These are phyloP conservation scores for Caenorhabditis macrosperma DNA, from an alignment of 2,888 invertebrate species.

Conservation along the genomic window DNA sequence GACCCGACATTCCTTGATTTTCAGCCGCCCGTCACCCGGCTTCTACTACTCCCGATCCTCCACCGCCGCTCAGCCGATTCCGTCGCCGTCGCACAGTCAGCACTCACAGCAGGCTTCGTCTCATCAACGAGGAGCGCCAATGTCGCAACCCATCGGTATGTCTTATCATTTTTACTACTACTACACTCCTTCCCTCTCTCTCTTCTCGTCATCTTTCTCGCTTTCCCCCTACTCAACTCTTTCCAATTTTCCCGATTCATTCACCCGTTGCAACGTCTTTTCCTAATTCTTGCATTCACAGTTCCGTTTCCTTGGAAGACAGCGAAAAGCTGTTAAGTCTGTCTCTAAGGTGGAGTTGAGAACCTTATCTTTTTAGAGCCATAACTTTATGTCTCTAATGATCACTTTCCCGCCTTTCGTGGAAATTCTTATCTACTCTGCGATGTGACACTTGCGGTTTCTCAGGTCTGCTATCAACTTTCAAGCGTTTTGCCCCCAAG, in stretches of 20 bases:
- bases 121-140: conserved; percentile 49
- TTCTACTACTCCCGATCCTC: conserved; percentile 56
- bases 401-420: too few species aligned
- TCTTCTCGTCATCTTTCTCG: conserved; percentile 10
- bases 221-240: not conserved
- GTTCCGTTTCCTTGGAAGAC: too few species aligned
- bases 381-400: too few species aligned
- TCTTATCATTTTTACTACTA: not conserved
- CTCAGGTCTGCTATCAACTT: not conserved
- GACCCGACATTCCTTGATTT: conserved; percentile 4
- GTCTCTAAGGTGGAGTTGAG: too few species aligned
- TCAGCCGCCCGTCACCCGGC: conserved; percentile 56
- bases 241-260: not conserved
- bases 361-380: too few species aligned
- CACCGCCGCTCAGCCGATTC: conserved; percentile 37
- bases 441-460: not conserved
- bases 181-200: not conserved
- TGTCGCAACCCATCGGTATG: conserved; percentile 61
- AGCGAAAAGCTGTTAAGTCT: too few species aligned
- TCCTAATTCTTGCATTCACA: not conserved
- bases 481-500: not conserved
- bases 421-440: too few species aligned
- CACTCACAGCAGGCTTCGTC: conserved; percentile 45
- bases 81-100: conserved; percentile 58
- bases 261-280: not conserved